Evolutionary conservation across 2,113 vertebrate genomes (phyloP), one percentile per base, ranked within the genome.

Genomic region (Turnix velox): DNA sequence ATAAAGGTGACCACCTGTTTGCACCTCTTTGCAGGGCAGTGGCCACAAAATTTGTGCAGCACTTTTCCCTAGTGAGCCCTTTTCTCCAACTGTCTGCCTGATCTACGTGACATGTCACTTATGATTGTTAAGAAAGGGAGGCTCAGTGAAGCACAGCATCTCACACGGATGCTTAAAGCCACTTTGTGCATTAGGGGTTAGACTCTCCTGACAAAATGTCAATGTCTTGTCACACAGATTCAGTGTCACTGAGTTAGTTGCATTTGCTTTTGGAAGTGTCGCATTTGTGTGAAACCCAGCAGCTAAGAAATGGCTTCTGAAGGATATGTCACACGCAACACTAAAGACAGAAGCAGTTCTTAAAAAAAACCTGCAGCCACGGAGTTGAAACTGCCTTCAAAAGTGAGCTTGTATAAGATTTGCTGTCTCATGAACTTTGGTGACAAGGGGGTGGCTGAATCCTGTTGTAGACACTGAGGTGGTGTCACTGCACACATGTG

Each of bases 121-220:
- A 85, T 51, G 19, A 57, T n/a, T 87, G 80, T 65, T 87, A 79
- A 59, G 40, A 84, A 90, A 85, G 48, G 65, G 74, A 77, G 30
- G 14, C 14, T 76, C 84, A 91, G 78, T 66, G 81, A 94, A 80
- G 78, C 8, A 8, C 63, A 84, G 48, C 39, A 40, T 87, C 66
- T 76, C 51, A 93, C 31, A 87, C 12, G 43, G 54, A 85, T 78
- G 84, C 88, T 96, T 67, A 94, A 83, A 96, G 93, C 87, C 66
- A 91, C 81, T 96, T 95, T 89, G 19, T 0, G 4, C 86, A 27
- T 24, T 30, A n/a, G 49, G 37, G 66, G 84, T 92, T 81, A 79
- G n/a, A 39, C 16, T 94, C 81, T 89, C 95, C 59, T 92, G 90
- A 96, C 78, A 96, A 93, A 93, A 96, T 94, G 69, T 96, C 94